phyloP scores from a whole-genome alignment of 2,113 vertebrate genomes.

The Thinocorus orbignyianus region DNA sequence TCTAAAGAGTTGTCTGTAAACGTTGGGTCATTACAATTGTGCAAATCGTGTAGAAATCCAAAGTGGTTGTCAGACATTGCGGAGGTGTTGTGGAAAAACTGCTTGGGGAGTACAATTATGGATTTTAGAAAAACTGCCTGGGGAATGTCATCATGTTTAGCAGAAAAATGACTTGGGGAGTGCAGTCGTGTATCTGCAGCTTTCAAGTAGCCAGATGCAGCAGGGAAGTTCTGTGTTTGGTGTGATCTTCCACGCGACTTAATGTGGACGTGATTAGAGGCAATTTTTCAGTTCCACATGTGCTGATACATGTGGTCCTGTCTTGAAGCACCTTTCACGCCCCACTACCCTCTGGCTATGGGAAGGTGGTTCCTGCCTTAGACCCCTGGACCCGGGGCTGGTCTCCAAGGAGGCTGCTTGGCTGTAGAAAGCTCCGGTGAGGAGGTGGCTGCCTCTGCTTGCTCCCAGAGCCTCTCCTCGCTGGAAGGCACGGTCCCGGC shows the following conservation, averaged over 20 bases:
- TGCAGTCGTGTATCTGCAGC: accelerated
- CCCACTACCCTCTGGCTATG: accelerated
- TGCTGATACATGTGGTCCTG: accelerated
- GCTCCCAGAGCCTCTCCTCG: neutral
- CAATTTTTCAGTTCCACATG: neutral
- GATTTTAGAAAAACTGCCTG: neutral
- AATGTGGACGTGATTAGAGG: accelerated
- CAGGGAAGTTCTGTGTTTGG: neutral
- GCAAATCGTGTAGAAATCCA: neutral
- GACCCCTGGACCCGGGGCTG: accelerated
- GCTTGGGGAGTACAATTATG: neutral
- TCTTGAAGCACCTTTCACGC: neutral
- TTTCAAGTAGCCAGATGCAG: accelerated
- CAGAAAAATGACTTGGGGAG: neutral
- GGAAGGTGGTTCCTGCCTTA: neutral
- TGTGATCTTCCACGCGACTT: accelerated
- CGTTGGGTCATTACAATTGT: neutral
- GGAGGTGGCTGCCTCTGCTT: neutral
- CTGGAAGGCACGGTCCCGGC: neutral
- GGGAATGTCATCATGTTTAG: neutral
- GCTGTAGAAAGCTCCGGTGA: neutral
- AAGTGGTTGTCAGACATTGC: neutral
- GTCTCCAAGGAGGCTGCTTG: neutral
- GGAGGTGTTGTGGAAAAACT: neutral
- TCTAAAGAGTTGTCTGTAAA: neutral